Evolutionary conservation across 2,113 vertebrate genomes (phyloP).

Genomic region (Cololabis saira): DNA sequence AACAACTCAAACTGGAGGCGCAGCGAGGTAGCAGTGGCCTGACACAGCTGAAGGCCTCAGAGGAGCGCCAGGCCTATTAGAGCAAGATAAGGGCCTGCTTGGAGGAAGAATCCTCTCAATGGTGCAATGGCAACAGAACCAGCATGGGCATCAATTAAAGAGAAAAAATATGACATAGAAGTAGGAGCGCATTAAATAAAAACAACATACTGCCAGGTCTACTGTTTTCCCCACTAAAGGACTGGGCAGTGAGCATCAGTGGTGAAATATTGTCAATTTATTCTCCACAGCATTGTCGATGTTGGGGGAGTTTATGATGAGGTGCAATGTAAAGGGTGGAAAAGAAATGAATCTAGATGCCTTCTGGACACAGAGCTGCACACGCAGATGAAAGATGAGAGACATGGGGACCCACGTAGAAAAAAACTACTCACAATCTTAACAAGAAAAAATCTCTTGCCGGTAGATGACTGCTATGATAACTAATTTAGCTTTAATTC

Average conservation of each 20-base stretch:
- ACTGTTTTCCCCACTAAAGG: slow-evolving; percentile 60
- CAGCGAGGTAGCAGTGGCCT: slow-evolving; percentile 80
- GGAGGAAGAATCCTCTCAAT: slow-evolving; percentile 78
- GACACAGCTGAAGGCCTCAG: slow-evolving; percentile 83
- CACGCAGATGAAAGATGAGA: slow-evolving; percentile 72
- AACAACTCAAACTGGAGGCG: slow-evolving; percentile 78
- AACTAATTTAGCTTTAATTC: slow-evolving; percentile 83
- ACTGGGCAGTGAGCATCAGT: slow-evolving; percentile 64
- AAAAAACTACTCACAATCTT: slow-evolving; percentile 47
- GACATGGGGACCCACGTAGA: slow-evolving; percentile 58
- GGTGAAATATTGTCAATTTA: slow-evolving; percentile 75
- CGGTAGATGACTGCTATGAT: slow-evolving; percentile 65
- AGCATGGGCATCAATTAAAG: slow-evolving; percentile 82
- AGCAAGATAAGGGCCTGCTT: slow-evolving; percentile 84
- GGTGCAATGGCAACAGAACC: slow-evolving; percentile 74
- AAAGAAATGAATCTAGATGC: slow-evolving; percentile 78
- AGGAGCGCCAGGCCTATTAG: slow-evolving; percentile 83
- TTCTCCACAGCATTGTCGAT: slow-evolving; percentile 70
- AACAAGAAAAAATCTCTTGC: slow-evolving; percentile 51
- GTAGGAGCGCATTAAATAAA: slow-evolving; percentile 80
- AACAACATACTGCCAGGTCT: slow-evolving; percentile 76
- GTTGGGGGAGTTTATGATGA: slow-evolving; percentile 74
- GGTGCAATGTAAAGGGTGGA: slow-evolving; percentile 74
- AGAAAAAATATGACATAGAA: slow-evolving; percentile 81
- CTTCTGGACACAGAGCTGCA: slow-evolving; percentile 77